Evolutionary conservation across 2,888 invertebrate genomes (phyloP).

Genomic region (Autographa gamma): DNA sequence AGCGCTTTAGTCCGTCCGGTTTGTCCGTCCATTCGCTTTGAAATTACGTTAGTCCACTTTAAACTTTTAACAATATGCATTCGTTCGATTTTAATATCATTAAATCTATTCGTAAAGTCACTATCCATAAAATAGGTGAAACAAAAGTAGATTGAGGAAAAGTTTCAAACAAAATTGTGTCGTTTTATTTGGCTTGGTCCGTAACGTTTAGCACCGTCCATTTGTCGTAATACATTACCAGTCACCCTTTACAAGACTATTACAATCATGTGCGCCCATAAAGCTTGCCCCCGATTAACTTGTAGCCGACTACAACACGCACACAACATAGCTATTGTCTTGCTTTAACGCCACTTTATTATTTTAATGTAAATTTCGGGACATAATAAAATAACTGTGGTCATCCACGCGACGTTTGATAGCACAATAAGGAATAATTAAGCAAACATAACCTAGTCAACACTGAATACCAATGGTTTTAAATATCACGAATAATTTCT

Average conservation of each 20-base stretch:
- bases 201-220: constrained; percentile 60
- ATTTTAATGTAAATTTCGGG: constrained; percentile 76
- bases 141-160: constrained; percentile 9
- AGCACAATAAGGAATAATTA: constrained; percentile 55
- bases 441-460: constrained; percentile 59
- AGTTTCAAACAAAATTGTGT: neutral
- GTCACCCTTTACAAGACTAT: constrained; percentile 77
- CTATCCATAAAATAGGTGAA: neutral
- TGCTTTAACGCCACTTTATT: constrained; percentile 66
- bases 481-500: constrained; percentile 39
- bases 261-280: constrained; percentile 76
- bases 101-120: constrained; percentile 15
- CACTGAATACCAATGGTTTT: constrained; percentile 70
- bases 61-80: constrained; percentile 41
- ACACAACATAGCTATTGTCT: constrained; percentile 65
- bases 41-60: constrained; percentile 32
- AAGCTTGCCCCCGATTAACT: constrained; percentile 75
- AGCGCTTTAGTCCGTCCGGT: constrained; percentile 40
- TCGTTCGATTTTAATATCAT: constrained; percentile 28
- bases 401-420: constrained; percentile 71
- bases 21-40: constrained; percentile 32
- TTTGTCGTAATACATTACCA: constrained; percentile 72
- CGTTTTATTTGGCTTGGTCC: constrained; percentile 37
- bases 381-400: constrained; percentile 75
- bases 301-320: constrained; percentile 66